Evolutionary conservation across 2,113 vertebrate species (phyloP).

Genomic region (Syrmaticus mikado): DNA sequence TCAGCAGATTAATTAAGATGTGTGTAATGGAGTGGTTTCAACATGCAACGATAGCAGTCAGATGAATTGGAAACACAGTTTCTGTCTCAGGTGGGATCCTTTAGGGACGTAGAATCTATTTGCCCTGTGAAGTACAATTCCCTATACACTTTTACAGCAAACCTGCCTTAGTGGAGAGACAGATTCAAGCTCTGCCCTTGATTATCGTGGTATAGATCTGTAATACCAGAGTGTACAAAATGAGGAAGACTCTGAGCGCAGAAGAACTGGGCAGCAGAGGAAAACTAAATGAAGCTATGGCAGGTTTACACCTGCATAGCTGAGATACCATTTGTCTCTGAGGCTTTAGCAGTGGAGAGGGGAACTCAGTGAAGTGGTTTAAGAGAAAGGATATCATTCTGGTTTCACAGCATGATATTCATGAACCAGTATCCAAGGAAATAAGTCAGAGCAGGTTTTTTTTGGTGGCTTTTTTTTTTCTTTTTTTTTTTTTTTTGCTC

Average conservation of each 20-base stretch:
- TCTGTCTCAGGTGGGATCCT: background rate
- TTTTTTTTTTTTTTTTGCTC: rapidly evolving
- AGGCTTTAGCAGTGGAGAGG: background rate
- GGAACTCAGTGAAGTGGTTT: background rate
- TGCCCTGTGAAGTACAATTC: background rate
- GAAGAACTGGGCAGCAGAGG: background rate
- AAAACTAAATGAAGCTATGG: background rate
- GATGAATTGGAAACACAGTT: background rate
- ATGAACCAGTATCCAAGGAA: background rate
- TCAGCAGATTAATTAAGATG: constrained; percentile 47
- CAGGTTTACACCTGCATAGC: background rate
- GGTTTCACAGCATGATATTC: background rate
- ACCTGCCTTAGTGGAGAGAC: background rate
- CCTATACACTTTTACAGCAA: background rate
- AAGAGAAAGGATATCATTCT: background rate
- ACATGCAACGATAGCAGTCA: background rate
- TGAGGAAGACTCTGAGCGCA: background rate
- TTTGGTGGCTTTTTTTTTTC: no score
- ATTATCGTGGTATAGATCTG: background rate
- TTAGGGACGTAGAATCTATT: constrained; percentile 10
- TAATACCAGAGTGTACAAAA: background rate
- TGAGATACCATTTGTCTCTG: background rate
- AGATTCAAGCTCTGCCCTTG: background rate
- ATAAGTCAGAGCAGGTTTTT: background rate
- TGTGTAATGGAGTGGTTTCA: constrained; percentile 2